Conservation (phyloP, 2,113 vertebrate species). For the Athene noctua region DNA sequence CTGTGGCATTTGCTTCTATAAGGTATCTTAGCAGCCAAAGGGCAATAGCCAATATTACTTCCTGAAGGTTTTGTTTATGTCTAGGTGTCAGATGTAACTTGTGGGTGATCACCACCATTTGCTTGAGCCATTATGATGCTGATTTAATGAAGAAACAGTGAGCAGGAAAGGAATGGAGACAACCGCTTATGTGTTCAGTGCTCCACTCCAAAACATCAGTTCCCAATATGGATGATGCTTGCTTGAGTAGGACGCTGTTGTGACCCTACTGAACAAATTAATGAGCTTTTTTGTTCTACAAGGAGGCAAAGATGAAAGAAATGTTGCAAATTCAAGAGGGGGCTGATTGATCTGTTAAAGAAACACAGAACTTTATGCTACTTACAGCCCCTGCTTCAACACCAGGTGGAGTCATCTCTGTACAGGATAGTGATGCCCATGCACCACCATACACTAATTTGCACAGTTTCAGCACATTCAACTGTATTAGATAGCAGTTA, state of each 20-base stretch:
- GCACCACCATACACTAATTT: neutral
- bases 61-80: neutral
- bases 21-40: neutral
- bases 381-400: neutral
- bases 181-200: neutral
- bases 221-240: accelerated
- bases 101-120: neutral
- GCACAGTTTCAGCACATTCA: neutral
- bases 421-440: neutral
- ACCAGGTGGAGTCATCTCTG: neutral
- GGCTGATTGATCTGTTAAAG: neutral
- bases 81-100: neutral
- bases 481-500: neutral
- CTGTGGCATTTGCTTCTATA: neutral
- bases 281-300: neutral
- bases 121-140: neutral
- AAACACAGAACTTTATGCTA: neutral
- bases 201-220: neutral
- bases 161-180: neutral
- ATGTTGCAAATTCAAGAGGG: neutral
- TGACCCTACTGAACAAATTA: neutral
- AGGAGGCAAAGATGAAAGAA: neutral
- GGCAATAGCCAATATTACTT: neutral
- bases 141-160: neutral
- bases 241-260: neutral